phyloP scores from a whole-genome alignment of 2,797 vertebrate genomes.

The Lophius americanus region DNA sequence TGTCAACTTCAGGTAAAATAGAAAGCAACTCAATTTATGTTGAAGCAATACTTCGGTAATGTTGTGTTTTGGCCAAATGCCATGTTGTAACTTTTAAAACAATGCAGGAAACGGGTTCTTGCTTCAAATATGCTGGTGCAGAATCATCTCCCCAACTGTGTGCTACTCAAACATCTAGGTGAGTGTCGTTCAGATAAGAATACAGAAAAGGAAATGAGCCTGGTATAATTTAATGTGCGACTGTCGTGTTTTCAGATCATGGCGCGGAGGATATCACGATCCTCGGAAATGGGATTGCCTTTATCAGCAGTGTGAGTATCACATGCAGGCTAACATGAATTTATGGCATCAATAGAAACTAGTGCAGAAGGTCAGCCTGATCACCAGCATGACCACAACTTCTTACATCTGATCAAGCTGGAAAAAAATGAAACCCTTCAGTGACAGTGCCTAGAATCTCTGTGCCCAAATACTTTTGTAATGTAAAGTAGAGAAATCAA shows the following conservation, averaged over 20 bases:
- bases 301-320: constrained; percentile 90
- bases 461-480: no score
- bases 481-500: no score
- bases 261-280: constrained; percentile 93
- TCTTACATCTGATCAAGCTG: background rate
- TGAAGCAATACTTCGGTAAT: background rate
- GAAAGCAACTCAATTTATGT: background rate
- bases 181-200: background rate
- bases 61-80: background rate
- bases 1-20: constrained; percentile 58
- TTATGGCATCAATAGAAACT: no score
- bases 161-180: constrained; percentile 67
- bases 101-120: constrained; percentile 54
- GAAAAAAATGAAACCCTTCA: background rate
- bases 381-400: background rate
- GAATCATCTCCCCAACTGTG: constrained; percentile 75
- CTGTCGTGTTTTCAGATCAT: constrained; percentile 68
- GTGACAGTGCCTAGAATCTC: no score
- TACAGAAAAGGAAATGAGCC: background rate
- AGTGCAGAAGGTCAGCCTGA: no score
- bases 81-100: background rate
- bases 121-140: constrained; percentile 56
- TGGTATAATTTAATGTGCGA: background rate
- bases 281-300: constrained; percentile 85
- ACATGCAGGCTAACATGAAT: background rate